A percentile compares a stretch with the other conserved stretches of the same genome.
These are phyloP conservation scores for Dendrophyllia cribrosa DNA, from an alignment of 64 coral and sea anemone genomes.

Conservation along the genomic window DNA sequence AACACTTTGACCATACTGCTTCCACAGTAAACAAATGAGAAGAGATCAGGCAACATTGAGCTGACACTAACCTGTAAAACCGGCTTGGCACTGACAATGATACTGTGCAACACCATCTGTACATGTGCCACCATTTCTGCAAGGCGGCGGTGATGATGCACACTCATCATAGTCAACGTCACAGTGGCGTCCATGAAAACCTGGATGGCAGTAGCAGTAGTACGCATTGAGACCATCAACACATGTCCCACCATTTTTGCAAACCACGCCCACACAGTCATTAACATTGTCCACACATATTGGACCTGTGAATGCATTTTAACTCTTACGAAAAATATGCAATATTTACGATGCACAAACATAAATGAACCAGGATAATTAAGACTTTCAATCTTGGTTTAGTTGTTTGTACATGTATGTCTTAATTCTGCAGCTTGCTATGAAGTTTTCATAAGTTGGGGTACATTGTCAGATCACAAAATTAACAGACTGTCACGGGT, in stretches of 20 bases:
- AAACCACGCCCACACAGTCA: slow-evolving; percentile 44
- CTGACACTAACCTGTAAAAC: slow-evolving; percentile 57
- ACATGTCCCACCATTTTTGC: slow-evolving; percentile 57
- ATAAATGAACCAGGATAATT: too few relatives aligned
- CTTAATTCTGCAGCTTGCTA: too few relatives aligned
- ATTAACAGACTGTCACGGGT: too few relatives aligned
- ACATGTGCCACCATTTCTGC: slow-evolving; percentile 70
- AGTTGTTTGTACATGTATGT: too few relatives aligned
- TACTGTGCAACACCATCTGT: slow-evolving; percentile 71
- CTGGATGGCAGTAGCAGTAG: slow-evolving; percentile 61
- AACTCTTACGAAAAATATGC: background rate
- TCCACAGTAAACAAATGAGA: background rate
- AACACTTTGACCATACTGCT: background rate
- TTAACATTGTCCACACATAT: slow-evolving; percentile 49
- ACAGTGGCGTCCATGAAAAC: slow-evolving; percentile 56
- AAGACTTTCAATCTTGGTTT: too few relatives aligned
- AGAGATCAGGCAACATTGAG: background rate
- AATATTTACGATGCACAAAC: too few relatives aligned
- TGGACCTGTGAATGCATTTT: background rate
- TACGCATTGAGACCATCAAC: slow-evolving; percentile 63
- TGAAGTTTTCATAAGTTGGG: too few relatives aligned
- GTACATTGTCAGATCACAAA: too few relatives aligned
- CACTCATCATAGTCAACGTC: slow-evolving; percentile 39
- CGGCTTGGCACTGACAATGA: slow-evolving; percentile 38
- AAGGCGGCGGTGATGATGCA: slow-evolving; percentile 31